Percentiles rank a stretch among this genome's conserved stretches.
Conservation (phyloP, 2,797 vertebrate species). For the Cichlasoma orientale region DNA sequence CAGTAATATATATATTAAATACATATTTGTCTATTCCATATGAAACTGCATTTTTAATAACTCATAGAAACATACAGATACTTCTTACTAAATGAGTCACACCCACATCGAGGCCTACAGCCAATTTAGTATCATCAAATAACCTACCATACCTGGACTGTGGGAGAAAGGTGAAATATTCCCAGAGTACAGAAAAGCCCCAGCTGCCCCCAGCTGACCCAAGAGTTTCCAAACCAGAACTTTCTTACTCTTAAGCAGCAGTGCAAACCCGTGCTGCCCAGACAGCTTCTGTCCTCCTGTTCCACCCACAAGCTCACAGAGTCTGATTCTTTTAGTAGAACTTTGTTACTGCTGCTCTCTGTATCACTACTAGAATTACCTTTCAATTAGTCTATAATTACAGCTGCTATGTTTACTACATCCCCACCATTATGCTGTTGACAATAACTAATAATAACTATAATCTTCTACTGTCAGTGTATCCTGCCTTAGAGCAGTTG, state of each 20-base stretch:
- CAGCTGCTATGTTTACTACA: not conserved
- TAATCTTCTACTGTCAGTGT: conserved; percentile 22
- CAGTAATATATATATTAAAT: not conserved
- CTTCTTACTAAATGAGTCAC: not conserved
- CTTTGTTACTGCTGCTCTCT: not conserved
- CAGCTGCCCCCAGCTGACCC: too few species aligned
- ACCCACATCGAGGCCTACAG: not conserved
- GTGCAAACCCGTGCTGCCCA: not conserved
- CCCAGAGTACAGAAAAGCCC: not conserved
- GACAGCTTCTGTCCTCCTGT: not conserved
- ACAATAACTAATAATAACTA: conserved; percentile 7
- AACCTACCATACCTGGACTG: not conserved
- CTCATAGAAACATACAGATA: not conserved
- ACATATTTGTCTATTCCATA: not conserved
- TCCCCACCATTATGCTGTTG: not conserved
- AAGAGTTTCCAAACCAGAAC: not conserved
- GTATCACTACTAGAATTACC: not conserved
- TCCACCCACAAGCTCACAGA: not conserved
- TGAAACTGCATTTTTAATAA: not conserved
- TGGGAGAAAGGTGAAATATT: not conserved
- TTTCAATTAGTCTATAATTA: not conserved
- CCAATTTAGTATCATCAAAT: not conserved
- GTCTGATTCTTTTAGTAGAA: not conserved
- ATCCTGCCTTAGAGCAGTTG: not conserved
- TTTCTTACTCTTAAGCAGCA: not conserved